phyloP scores from a whole-genome alignment of 2,888 invertebrate species.

The Troides aeacus region DNA sequence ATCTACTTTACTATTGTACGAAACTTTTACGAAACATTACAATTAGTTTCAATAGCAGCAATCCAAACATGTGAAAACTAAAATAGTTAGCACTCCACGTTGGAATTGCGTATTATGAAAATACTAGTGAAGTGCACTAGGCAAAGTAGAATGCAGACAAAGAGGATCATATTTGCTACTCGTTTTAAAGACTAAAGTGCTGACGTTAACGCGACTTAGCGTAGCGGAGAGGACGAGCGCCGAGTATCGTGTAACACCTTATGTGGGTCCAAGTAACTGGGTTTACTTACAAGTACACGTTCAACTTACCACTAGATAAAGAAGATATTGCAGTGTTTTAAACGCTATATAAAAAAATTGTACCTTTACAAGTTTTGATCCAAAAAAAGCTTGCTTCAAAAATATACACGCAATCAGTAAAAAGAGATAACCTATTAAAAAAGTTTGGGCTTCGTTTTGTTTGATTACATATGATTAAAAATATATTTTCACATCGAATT shows the following conservation, averaged over 20 bases:
- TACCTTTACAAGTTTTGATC: no score
- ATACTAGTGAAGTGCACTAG: constrained; percentile 15
- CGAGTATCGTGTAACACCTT: background rate
- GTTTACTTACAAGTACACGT: background rate
- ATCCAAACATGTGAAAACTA: background rate
- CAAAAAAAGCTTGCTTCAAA: no score
- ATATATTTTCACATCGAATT: no score
- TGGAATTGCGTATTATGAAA: constrained; percentile 8
- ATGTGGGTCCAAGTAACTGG: background rate
- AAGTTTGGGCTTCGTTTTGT: no score
- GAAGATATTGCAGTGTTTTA: background rate
- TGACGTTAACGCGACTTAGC: constrained; percentile 18
- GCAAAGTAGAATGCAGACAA: constrained; percentile 18
- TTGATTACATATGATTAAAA: no score
- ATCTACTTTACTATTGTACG: background rate
- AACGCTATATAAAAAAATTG: background rate
- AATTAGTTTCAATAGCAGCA: background rate
- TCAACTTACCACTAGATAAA: background rate
- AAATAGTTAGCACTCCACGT: constrained; percentile 3
- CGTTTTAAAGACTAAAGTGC: constrained; percentile 15
- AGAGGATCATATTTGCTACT: constrained; percentile 21
- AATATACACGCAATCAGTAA: no score
- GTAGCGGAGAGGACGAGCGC: background rate
- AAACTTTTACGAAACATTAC: background rate
- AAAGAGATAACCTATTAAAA: no score